Conservation (phyloP, 2,113 vertebrate genomes). For the Lycocorax pyrrhopterus region DNA sequence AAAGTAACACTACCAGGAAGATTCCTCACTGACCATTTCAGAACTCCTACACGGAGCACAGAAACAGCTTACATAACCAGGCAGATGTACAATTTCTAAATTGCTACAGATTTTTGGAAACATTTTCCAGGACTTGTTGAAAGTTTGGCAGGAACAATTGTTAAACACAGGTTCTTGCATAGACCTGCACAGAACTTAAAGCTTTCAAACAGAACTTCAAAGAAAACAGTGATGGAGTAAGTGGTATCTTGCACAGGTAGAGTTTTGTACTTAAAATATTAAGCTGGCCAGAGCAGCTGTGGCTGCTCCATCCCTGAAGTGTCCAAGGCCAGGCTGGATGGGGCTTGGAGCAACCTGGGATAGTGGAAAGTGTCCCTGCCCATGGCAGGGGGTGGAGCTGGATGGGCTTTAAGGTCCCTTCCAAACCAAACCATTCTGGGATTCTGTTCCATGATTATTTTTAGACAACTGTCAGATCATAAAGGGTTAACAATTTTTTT, state of each 20-base stretch:
- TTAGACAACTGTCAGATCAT: neutral
- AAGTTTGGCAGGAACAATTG: constrained; percentile 25
- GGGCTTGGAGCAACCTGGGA: neutral
- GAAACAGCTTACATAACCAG: neutral
- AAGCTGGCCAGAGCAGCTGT: neutral
- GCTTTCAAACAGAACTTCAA: constrained; percentile 44
- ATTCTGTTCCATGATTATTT: neutral
- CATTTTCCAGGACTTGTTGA: neutral
- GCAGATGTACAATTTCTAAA: constrained; percentile 1
- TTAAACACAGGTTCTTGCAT: constrained; percentile 8
- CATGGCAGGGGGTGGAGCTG: neutral
- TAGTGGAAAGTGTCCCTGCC: neutral
- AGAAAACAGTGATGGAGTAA: neutral
- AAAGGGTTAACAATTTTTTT: neutral
- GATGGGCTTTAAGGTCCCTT: neutral
- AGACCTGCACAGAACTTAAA: neutral
- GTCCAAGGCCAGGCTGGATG: accelerated
- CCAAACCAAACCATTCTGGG: neutral
- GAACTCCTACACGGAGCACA: neutral
- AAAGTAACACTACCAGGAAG: neutral
- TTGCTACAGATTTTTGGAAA: constrained; percentile 1
- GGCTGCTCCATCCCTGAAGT: neutral
- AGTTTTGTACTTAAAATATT: neutral
- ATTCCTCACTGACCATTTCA: neutral
- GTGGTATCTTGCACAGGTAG: neutral